phyloP scores from a whole-genome alignment of 2,888 invertebrate species.

The Synanthedon formicaeformis region DNA sequence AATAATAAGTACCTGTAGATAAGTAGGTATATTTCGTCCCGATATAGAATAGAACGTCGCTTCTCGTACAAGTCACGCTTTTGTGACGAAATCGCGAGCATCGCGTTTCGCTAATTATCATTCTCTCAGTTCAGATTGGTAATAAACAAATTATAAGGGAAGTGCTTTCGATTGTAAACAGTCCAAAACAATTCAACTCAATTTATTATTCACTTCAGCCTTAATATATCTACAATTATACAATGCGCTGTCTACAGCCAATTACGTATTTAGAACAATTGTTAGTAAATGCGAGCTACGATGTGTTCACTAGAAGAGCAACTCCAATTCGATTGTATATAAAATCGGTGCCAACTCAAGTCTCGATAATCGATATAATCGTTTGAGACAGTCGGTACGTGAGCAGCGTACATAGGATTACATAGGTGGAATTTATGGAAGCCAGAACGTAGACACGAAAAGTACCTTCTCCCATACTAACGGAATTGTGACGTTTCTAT shows the following conservation, averaged over 20 bases:
- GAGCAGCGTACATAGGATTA: background rate
- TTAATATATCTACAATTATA: background rate
- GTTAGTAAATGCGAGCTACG: no score
- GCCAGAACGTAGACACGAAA: background rate
- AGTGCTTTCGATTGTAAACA: slow-evolving; percentile 17
- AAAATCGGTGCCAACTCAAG: background rate
- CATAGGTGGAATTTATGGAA: background rate
- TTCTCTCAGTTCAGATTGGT: background rate
- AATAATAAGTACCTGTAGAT: no score
- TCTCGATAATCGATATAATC: background rate
- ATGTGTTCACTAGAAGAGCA: no score
- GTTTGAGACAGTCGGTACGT: background rate
- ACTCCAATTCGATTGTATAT: no score
- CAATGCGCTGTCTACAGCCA: no score
- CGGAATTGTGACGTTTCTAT: background rate
- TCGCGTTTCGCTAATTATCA: background rate
- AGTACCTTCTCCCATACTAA: background rate
- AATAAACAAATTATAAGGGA: slow-evolving; percentile 14
- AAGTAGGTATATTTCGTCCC: no score
- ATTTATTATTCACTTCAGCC: slow-evolving; percentile 10
- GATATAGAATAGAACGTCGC: no score
- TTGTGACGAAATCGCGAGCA: no score
- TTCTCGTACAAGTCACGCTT: no score
- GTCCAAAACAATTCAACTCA: slow-evolving; percentile 9
- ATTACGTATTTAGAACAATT: no score